Percentiles rank a stretch among this genome's conserved stretches.
These are phyloP conservation scores for Ptilodon capucinus DNA, from an alignment of 2,888 invertebrate genomes.

Conservation along the genomic window DNA sequence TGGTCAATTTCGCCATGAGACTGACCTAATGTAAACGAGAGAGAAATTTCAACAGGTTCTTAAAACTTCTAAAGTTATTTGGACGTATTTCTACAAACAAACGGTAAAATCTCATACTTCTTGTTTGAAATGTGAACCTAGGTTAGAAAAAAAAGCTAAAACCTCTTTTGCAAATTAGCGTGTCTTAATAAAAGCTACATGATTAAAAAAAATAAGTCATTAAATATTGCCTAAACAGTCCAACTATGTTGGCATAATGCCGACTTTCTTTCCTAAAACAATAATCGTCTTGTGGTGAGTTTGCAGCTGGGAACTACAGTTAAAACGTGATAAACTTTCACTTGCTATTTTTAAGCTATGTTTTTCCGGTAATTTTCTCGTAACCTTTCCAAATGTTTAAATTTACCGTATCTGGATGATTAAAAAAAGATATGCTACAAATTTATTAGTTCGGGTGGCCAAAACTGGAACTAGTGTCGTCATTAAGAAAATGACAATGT, in stretches of 20 bases:
- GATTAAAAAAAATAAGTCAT: no score
- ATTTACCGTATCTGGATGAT: not conserved
- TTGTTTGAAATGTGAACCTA: not conserved
- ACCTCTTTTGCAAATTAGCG: no score
- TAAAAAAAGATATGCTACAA: not conserved
- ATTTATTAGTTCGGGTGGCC: no score
- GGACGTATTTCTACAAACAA: not conserved
- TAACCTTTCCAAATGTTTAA: not conserved
- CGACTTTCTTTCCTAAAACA: slow-evolving; percentile 6
- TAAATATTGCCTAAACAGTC: no score
- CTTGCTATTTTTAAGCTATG: not conserved
- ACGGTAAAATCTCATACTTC: not conserved
- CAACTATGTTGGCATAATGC: not conserved
- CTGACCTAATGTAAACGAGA: slow-evolving; percentile 24
- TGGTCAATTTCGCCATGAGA: slow-evolving; percentile 8
- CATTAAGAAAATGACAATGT: no score
- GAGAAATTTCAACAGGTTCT: not conserved
- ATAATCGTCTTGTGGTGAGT: slow-evolving; percentile 4
- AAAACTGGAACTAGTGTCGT: no score
- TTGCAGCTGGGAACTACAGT: not conserved
- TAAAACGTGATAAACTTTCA: not conserved
- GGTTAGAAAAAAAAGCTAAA: no score
- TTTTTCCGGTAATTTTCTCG: not conserved
- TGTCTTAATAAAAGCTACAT: no score
- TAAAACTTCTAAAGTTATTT: not conserved